phyloP scores from a whole-genome alignment of 2,888 invertebrate species.

The Cordilura impudica region DNA sequence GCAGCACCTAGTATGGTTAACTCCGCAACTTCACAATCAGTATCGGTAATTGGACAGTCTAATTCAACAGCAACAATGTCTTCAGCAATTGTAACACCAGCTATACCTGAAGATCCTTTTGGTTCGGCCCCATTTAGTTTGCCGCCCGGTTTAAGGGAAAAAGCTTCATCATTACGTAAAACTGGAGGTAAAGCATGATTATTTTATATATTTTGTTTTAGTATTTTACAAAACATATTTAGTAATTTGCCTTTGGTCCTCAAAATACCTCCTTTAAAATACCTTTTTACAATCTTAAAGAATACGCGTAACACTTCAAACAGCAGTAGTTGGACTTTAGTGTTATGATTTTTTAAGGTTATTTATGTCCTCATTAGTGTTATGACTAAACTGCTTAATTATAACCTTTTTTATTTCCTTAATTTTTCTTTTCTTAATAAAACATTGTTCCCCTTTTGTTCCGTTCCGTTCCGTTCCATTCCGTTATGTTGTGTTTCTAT shows the following conservation, averaged over 20 bases:
- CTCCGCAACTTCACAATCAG: slow-evolving; percentile 52
- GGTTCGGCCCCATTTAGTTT: slow-evolving; percentile 89
- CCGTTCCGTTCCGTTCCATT: not conserved
- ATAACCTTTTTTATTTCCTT: slow-evolving; percentile 18
- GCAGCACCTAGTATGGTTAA: slow-evolving; percentile 71
- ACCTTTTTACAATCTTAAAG: slow-evolving; percentile 39
- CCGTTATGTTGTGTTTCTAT: slow-evolving; percentile 12
- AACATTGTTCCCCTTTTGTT: slow-evolving; percentile 25
- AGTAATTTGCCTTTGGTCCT: slow-evolving; percentile 43
- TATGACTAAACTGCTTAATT: slow-evolving; percentile 43
- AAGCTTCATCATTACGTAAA: slow-evolving; percentile 77
- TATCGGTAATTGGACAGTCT: slow-evolving; percentile 20
- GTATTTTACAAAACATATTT: slow-evolving; percentile 30
- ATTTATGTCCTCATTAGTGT: slow-evolving; percentile 23
- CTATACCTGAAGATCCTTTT: slow-evolving; percentile 85
- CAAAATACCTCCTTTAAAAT: slow-evolving; percentile 22
- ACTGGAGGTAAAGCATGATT: slow-evolving; percentile 79
- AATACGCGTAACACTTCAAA: slow-evolving; percentile 33
- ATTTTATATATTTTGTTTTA: slow-evolving; percentile 62
- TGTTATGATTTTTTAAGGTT: slow-evolving; percentile 53
- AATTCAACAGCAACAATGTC: slow-evolving; percentile 16
- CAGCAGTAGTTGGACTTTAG: slow-evolving; percentile 13
- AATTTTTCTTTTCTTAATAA: slow-evolving; percentile 13
- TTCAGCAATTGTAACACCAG: slow-evolving; percentile 64
- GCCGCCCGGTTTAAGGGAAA: slow-evolving; percentile 80